Conservation (phyloP, 2,113 vertebrate species). For the Solenodon paradoxus region DNA sequence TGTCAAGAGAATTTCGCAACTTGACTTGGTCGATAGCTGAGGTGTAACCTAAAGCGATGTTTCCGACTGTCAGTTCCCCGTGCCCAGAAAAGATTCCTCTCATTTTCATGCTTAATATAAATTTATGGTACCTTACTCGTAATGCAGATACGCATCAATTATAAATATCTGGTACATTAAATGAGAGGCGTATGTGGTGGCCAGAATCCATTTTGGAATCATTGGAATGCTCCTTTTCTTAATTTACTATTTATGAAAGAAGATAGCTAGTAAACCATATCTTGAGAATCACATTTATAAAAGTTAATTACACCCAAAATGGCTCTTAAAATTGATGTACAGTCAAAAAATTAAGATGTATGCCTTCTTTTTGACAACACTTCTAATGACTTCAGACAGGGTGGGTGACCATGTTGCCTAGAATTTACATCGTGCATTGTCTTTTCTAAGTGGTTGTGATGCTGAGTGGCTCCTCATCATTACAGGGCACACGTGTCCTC, state of each 20-base stretch:
- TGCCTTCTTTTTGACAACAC: background rate
- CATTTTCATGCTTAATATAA: background rate
- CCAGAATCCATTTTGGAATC: too few relatives aligned
- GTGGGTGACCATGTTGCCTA: background rate
- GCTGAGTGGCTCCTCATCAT: background rate
- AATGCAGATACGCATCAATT: background rate
- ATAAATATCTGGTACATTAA: background rate
- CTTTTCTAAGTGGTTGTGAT: background rate
- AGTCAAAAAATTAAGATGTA: background rate
- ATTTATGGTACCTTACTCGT: background rate
- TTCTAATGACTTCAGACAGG: background rate
- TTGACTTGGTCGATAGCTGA: background rate
- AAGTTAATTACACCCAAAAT: background rate
- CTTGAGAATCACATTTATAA: background rate
- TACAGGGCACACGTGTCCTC: background rate
- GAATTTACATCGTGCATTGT: background rate
- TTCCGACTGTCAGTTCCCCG: background rate
- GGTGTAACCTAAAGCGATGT: background rate
- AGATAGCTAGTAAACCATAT: background rate
- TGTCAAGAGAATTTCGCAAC: background rate
- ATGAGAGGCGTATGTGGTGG: accelerated
- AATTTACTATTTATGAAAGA: background rate
- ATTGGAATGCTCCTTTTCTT: background rate
- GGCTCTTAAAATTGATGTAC: background rate
- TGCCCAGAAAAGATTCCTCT: background rate